Percentiles rank a stretch among this genome's conserved stretches.
Conservation (phyloP, 1,140 invertebrate species). For the Hylyphantes graminicola region DNA sequence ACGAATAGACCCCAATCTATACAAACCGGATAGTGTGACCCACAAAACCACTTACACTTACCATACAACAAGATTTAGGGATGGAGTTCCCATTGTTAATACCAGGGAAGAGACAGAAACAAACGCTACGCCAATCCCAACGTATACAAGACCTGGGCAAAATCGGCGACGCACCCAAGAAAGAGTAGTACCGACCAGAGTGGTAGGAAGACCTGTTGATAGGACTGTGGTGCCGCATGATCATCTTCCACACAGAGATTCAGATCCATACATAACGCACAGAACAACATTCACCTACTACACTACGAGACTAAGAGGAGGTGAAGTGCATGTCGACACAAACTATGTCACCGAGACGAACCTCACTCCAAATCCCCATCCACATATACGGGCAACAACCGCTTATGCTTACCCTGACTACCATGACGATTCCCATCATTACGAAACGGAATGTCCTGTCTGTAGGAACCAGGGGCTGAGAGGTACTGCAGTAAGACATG, state of each 20-base stretch:
- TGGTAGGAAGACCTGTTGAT: slow-evolving; percentile 4
- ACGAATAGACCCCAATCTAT: slow-evolving; percentile 53
- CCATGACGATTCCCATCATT: slow-evolving; percentile 9
- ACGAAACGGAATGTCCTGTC: slow-evolving; percentile 39
- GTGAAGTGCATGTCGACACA: slow-evolving; percentile 43
- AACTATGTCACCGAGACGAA: slow-evolving; percentile 56
- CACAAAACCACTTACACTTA: slow-evolving; percentile 73
- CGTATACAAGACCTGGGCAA: slow-evolving; percentile 8
- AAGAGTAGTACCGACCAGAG: slow-evolving; percentile 20
- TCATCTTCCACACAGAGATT: neutral
- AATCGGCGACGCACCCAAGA: neutral
- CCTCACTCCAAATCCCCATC: slow-evolving; percentile 32
- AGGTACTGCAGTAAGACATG: neutral
- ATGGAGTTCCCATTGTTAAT: slow-evolving; percentile 80
- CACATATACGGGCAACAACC: neutral
- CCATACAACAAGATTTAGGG: slow-evolving; percentile 87
- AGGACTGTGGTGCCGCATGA: neutral
- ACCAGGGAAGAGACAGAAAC: slow-evolving; percentile 81
- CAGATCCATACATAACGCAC: slow-evolving; percentile 45
- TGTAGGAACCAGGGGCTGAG: slow-evolving; percentile 6
- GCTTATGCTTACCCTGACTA: slow-evolving; percentile 32
- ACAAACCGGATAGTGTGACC: slow-evolving; percentile 35
- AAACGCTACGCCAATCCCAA: slow-evolving; percentile 49
- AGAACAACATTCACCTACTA: slow-evolving; percentile 53
- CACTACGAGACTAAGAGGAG: slow-evolving; percentile 40